Evolutionary conservation across 2,888 invertebrate species (phyloP).

Genomic region (Drosophila neotestacea): DNA sequence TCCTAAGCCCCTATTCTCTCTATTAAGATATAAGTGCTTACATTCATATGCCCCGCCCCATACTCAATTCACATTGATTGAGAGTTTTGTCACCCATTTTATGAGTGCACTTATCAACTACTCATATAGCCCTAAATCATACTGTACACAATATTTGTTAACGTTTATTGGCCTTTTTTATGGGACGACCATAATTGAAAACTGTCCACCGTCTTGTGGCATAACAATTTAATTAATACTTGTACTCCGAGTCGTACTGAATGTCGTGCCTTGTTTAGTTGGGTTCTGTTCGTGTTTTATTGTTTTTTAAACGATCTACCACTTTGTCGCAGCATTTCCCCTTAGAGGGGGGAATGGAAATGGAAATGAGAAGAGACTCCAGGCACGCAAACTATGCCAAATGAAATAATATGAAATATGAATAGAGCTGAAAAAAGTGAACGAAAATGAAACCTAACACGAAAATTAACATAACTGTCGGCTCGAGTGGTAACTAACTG

Average conservation of each 20-base stretch:
- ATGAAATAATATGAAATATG: constrained; percentile 70
- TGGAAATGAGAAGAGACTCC: background rate
- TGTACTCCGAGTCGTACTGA: constrained; percentile 15
- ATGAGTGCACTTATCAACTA: constrained; percentile 38
- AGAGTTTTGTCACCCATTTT: constrained; percentile 37
- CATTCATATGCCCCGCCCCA: constrained; percentile 26
- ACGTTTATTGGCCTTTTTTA: constrained; percentile 67
- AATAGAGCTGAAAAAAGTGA: constrained; percentile 56
- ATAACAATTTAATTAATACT: constrained; percentile 79
- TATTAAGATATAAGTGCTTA: constrained; percentile 5
- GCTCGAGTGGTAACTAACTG: constrained; percentile 40
- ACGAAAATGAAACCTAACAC: constrained; percentile 63
- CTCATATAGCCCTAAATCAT: constrained; percentile 49
- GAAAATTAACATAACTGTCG: constrained; percentile 74
- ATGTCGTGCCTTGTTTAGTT: constrained; percentile 36
- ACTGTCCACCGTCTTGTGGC: constrained; percentile 52
- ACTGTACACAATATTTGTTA: constrained; percentile 44
- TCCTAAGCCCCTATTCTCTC: constrained; percentile 5
- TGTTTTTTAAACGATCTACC: constrained; percentile 82
- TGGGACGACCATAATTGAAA: constrained; percentile 63
- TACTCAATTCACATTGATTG: constrained; percentile 22
- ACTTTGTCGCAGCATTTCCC: constrained; percentile 71
- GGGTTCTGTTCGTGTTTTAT: constrained; percentile 70
- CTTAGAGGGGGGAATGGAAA: background rate
- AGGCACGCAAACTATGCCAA: constrained; percentile 61